Conservation (phyloP, 2,888 invertebrate genomes). For the Lepidochrysops patricia region DNA sequence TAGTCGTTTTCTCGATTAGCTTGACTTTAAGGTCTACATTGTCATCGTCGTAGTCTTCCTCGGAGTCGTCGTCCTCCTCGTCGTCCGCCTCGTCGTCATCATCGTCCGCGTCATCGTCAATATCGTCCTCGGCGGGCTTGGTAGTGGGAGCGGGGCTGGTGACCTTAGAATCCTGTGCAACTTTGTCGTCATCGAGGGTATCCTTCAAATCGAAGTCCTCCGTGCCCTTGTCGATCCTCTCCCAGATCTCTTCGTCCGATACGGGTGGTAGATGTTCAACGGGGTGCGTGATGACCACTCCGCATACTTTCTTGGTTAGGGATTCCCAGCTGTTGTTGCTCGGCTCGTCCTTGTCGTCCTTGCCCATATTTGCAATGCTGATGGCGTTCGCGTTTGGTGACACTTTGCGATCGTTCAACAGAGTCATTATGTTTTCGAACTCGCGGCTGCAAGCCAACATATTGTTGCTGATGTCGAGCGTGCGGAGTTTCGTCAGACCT, state of each 20-base stretch:
- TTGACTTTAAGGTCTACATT: constrained; percentile 55
- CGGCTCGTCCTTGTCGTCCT: constrained; percentile 49
- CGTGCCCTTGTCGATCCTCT: constrained; percentile 54
- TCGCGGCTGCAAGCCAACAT: constrained; percentile 80
- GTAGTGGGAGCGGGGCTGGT: constrained; percentile 39
- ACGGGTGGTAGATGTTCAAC: constrained; percentile 49
- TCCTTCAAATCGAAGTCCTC: constrained; percentile 59
- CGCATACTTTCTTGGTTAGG: constrained; percentile 61
- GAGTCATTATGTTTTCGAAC: constrained; percentile 79
- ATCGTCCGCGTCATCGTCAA: constrained; percentile 49
- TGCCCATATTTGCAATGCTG: constrained; percentile 55
- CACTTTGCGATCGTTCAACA: constrained; percentile 75
- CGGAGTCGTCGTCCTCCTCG: constrained; percentile 47
- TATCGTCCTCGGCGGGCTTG: constrained; percentile 45
- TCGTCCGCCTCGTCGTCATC: constrained; percentile 44
- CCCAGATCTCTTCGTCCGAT: constrained; percentile 66
- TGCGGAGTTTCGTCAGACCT: constrained; percentile 71
- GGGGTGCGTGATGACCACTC: constrained; percentile 43
- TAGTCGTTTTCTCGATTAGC: constrained; percentile 46
- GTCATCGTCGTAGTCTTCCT: constrained; percentile 46
- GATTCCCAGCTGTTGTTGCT: constrained; percentile 63
- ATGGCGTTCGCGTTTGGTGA: constrained; percentile 61
- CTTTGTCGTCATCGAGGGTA: constrained; percentile 57
- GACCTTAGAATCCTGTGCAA: constrained; percentile 39
- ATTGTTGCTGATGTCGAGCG: constrained; percentile 78